phyloP scores from a whole-genome alignment of 2,888 invertebrate species.

The Tetheella fluctuosa region DNA sequence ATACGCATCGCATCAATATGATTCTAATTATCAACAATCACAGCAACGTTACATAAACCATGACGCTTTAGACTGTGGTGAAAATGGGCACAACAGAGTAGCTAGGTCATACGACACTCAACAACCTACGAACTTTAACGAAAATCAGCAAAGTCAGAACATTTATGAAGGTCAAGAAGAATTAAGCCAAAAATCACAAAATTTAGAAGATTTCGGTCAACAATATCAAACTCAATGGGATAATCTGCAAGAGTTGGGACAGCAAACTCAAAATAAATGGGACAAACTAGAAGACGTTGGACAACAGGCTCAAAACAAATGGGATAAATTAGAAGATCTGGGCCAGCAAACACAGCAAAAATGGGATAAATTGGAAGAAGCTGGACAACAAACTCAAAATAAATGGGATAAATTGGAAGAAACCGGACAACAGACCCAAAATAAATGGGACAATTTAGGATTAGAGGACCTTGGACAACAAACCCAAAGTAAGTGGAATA shows the following conservation, averaged over 20 bases:
- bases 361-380: conserved; percentile 37
- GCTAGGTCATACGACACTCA: conserved; percentile 56
- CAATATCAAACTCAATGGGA: conserved; percentile 33
- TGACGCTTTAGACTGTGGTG: conserved; percentile 54
- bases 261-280: conserved; percentile 43
- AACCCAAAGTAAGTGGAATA: conserved; percentile 31
- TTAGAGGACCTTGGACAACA: conserved; percentile 38
- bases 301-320: conserved; percentile 44
- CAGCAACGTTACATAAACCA: conserved; percentile 44
- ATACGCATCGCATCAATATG: conserved; percentile 53
- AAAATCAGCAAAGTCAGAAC: conserved; percentile 9
- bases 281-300: conserved; percentile 28
- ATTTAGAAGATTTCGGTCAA: conserved; percentile 46
- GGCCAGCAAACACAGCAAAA: conserved; percentile 50
- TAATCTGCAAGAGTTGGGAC: conserved; percentile 38
- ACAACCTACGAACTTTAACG: conserved; percentile 18
- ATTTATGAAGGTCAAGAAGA: conserved; percentile 35
- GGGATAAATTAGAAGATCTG: conserved; percentile 44
- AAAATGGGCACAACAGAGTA: conserved; percentile 58
- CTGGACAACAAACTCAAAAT: conserved; percentile 44
- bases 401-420: conserved; percentile 48
- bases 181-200: conserved; percentile 36
- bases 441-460: conserved; percentile 40
- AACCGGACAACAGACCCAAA: conserved; percentile 41
- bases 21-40: conserved; percentile 51